A percentile compares a stretch with the other conserved stretches of the same genome.
These are phyloP conservation scores for Eupeodes corollae DNA, from an alignment of 1,140 invertebrate species.

Conservation along the genomic window DNA sequence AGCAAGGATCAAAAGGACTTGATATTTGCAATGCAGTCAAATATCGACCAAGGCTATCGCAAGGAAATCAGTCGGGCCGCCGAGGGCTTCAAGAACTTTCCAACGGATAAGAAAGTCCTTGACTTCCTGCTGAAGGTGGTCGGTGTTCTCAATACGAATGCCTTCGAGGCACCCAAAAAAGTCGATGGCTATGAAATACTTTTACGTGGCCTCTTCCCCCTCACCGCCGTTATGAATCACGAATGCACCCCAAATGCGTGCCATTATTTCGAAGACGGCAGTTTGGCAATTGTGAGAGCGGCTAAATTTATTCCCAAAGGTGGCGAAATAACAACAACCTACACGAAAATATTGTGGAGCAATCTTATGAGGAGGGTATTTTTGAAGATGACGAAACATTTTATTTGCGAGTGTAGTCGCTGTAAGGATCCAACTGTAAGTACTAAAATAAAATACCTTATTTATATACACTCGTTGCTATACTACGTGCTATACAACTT, in stretches of 20 bases:
- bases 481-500: no score
- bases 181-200: conserved; percentile 40
- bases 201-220: conserved; percentile 58
- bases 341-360: conserved; percentile 61
- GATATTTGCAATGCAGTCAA: conserved; percentile 44
- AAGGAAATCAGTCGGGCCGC: conserved; percentile 49
- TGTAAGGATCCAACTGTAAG: conserved; percentile 56
- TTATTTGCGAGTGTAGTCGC: conserved; percentile 56
- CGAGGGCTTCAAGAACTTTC: conserved; percentile 43
- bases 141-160: conserved; percentile 58
- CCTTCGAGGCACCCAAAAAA: conserved; percentile 52
- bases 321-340: conserved; percentile 60
- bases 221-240: conserved; percentile 64
- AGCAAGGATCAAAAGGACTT: conserved; percentile 43
- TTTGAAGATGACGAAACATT: conserved; percentile 60
- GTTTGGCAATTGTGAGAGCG: conserved; percentile 51
- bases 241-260: conserved; percentile 63
- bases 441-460: no score
- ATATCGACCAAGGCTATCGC: conserved; percentile 43
- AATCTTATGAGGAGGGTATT: conserved; percentile 53
- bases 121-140: conserved; percentile 38
- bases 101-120: conserved; percentile 36
- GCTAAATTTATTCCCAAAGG: conserved; percentile 50
- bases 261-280: conserved; percentile 47
- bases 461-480: no score